Percentiles rank a stretch among this genome's conserved stretches.
These are phyloP conservation scores for Chunga burmeisteri DNA, from an alignment of 2,113 vertebrate genomes.

Conservation along the genomic window DNA sequence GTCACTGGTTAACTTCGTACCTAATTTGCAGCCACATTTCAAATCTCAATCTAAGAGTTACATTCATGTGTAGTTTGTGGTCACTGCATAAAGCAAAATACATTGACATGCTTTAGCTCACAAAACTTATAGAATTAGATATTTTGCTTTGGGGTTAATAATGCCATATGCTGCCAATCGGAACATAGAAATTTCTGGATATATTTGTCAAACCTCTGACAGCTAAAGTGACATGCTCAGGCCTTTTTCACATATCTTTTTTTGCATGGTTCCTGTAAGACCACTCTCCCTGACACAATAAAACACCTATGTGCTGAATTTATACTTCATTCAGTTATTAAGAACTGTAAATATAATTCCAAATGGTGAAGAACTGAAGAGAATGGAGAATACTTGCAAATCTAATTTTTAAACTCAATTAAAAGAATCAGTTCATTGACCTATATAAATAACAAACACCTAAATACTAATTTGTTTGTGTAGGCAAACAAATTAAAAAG, in stretches of 20 bases:
- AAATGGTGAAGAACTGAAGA: neutral
- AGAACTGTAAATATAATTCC: neutral
- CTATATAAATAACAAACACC: neutral
- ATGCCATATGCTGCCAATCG: neutral
- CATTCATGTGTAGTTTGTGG: neutral
- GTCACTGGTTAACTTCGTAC: neutral
- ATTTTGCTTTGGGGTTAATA: neutral
- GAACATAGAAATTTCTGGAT: neutral
- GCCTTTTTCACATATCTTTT: neutral
- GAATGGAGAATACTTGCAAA: neutral
- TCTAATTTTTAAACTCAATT: neutral
- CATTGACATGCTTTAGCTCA: neutral
- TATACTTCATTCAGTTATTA: neutral
- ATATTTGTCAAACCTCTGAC: neutral
- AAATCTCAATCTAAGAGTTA: neutral
- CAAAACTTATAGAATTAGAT: neutral
- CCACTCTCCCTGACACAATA: neutral
- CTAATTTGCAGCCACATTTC: neutral
- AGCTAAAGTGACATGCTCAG: neutral
- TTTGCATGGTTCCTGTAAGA: neutral
- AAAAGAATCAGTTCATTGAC: neutral
- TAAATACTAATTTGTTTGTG: neutral
- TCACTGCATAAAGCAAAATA: neutral
- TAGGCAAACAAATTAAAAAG: neutral
- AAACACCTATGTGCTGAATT: neutral